Evolutionary conservation across 2,797 vertebrate genomes (phyloP), one percentile per base, ranked within the genome.

Genomic region (Lagorchestes hirsutus): DNA sequence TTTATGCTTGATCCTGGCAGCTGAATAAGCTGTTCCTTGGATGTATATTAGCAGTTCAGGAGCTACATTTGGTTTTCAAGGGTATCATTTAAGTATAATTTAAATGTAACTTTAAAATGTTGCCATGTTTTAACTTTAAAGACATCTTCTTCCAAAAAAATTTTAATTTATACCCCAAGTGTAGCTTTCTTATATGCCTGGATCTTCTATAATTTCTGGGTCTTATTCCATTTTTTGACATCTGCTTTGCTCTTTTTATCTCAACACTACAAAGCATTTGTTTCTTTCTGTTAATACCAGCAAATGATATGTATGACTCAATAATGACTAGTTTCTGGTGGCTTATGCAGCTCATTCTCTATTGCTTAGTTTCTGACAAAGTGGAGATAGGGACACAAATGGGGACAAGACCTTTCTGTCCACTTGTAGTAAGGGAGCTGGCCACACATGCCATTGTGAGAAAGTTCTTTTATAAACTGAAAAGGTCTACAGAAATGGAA

Each of bases 41-140:
- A 58, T 62, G 29, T 50, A 50, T 58, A 56, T 82, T 28, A 93
- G 92, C 92, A 82, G 34, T 67, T n/a, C 28, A 55, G 54, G 52
- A 58, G 27, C 56, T 91, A 58, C 92, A 0, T 91, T 92, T 92
- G 55, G 90, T 94, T 96, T 91, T 55, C 59, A 87, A 96, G 67
- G 92, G 12, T 50, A 82, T 58, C 94, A 95, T 95, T 96, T 92
- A 87, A 93, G 62, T 94, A 46, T 40, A 55, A 91, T 29, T 16
- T 91, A 31, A 46, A 93, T 94, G 93, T 40, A 57, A 58, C 46
- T 93, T 94, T 91, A 50, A 93, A 50, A 82, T 74, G 87, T 40
- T 94, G 50, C 54, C 24, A 3, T 50, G 22, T 52, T 57, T 29
- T 58, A 91, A 91, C 55, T 28, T 92, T 94, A 93, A 96, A 95